Evolutionary conservation across 2,113 vertebrate species (phyloP).

Genomic region (Regulus satrapa): DNA sequence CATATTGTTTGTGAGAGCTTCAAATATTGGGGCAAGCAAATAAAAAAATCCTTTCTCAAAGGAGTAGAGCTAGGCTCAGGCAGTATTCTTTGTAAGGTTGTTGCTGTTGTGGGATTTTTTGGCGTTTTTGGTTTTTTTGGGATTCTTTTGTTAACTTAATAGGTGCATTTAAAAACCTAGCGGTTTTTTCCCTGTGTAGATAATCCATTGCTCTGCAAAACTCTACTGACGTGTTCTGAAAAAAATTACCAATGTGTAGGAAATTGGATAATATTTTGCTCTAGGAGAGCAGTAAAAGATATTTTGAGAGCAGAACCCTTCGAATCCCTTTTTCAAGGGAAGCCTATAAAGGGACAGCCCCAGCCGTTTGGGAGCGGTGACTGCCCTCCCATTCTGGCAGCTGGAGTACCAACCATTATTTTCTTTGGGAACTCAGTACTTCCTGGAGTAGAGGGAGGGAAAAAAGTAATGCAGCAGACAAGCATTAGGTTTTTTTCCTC

Average conservation of each 20-base stretch:
- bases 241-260: background rate
- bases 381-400: background rate
- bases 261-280: background rate
- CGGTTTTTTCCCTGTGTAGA: background rate
- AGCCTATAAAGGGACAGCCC: background rate
- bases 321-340: fast-evolving
- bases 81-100: background rate
- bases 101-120: too few relatives aligned
- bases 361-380: background rate
- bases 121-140: too few relatives aligned
- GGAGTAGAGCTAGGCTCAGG: background rate
- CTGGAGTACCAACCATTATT: background rate
- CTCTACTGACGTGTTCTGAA: fast-evolving
- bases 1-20: background rate
- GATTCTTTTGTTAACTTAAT: background rate
- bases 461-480: background rate
- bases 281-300: background rate
- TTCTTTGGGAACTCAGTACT: background rate
- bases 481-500: background rate
- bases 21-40: too few relatives aligned
- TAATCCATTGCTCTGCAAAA: background rate
- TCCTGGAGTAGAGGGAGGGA: background rate
- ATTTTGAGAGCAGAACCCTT: background rate
- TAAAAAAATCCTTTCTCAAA: background rate
- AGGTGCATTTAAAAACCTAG: background rate